Base-by-base conservation (phyloP, 1,140 invertebrate genomes). In the Colletes latitarsis region DNA sequence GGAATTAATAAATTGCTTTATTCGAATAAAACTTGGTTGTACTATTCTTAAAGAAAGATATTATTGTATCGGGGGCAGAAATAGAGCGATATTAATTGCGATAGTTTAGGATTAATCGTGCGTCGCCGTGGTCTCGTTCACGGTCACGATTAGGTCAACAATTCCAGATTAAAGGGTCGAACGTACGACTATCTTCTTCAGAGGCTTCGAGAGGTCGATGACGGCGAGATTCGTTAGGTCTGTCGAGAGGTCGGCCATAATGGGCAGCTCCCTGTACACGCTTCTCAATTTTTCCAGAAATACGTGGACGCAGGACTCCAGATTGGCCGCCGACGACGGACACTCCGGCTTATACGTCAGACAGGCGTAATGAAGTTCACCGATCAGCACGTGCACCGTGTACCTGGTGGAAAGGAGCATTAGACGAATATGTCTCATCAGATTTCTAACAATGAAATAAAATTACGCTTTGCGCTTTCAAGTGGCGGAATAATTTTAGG, bases 251-350 rank as follows among this genome's bases (percentile, higher is more conserved):
- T 91, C 89, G 1, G 84, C 81, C 6, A 92, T 57, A 46, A 90
- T 90, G 4, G 91, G 89, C 19, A 92, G 71, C 39, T 91, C 90
- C 30, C 82, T 86, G 68, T 90, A 92, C 64, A 90, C 60, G 55
- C 43, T 88, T 55, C 88, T 80, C 39, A 92, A 52, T 49, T 78
- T 84, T 21, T 90, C 79, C 17, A 92, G 71, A 70, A 91, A 90
- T 17, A 88, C 72, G 15, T 91, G 86, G 12, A 80, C 84, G 55
- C 72, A 73, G 15, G 84, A 87, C 53, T 83, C 80, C 2, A 86
- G 15, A 10, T 30, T 30, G 15, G 86, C 82, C 8, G 82, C 77
- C 3, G 76, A 74, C 39, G 82, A 67, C 9, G 82, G 72, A 9
- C 77, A 88, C 1, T 87, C 84, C 41, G 84, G 53, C 77, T 72